Base-by-base conservation (phyloP, 2,113 vertebrate genomes). In the Eptesicus fuscus region DNA sequence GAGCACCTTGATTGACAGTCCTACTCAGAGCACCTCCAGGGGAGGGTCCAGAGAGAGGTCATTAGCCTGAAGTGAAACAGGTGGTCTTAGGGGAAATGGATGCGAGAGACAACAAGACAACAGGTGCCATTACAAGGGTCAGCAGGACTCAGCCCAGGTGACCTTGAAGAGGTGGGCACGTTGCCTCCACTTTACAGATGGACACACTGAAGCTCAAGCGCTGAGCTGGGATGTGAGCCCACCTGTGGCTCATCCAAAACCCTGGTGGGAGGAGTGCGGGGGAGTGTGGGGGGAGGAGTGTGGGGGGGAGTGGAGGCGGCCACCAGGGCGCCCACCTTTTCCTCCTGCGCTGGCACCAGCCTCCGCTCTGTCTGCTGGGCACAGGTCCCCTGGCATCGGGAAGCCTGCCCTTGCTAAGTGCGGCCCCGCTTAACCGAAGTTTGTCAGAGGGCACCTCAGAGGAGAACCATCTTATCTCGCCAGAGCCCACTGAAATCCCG, bases 371-470 rank as follows among this genome's bases (percentile, higher is more conserved):
- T 56, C 71, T 85, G 17, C 61, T 28, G 56, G 93, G n/a, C 53
- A 74, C 49, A 32, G 44, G 67, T 56, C 70, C 47, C 53, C 1
- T 0, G 20, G 69, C 84, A 53, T 42, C 82, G 84, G 92, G 79
- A 89, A 86, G 67, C 69, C 88, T 67, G 65, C 47, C 59, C 73
- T 78, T 1, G 1, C 37, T 90, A 93, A 93, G 82, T 92, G 37
- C 3, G 28, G 74, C 90, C 91, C 83, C 90, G n/a, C 95, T 95
- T 92, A 89, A 88, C 77, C 95, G 35, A 95, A 96, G 97, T 97
- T 97, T 95, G 90, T 91, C 28, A 91, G 95, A 95, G 96, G 96
- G 95, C 88, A 86, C 88, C 95, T 83, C 88, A 92, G 95, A 95
- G 95, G 84, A 95, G 95, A 95, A 96, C 83, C 16, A 76, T 30